Base-by-base conservation (phyloP, 2,797 vertebrate species). In the Taenioides sp. region DNA sequence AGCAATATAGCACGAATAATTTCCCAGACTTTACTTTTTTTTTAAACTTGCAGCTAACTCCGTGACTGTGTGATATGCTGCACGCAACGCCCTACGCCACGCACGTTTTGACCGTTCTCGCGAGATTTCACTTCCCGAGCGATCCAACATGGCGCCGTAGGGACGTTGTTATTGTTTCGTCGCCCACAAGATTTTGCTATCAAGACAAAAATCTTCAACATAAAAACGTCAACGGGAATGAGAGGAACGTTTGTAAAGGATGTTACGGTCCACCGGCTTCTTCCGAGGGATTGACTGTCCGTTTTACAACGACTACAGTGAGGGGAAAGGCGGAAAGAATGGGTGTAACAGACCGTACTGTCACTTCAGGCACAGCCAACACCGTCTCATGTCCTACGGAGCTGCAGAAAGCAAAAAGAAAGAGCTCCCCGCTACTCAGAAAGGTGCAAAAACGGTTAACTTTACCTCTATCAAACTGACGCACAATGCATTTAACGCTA, bases 221-320 rank as follows among this genome's bases (percentile, higher is more conserved):
- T 23, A 40, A 17, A 12, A 58, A 58, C 20, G 62, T 37, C 18
- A 64, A 65, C 1, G 63, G 93, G 91, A 76, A 94, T 92, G 93
- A 92, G 76, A 86, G 73, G 50, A 80, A 47, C 67, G 58, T 57
- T 72, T 43, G 78, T 86, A 70, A 75, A 95, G 65, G 80, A 98
- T 98, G 97, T 88, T 98, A 84, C 92, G 95, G 62, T 96, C 96
- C 90, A 98, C 96, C 80, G 96, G 96, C 65, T 99, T 97, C 88
- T 98, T 99, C 92, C 96, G 97, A 87, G 95, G 96, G 85, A 94
- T 98, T 89, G 96, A 98, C 84, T 99, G 97, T 76, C 97, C 97
- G 14, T 97, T 97, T 92, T 92, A 92, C 82, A 6, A 75, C 50
- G 91, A 93, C 27, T 69, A 76, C 72, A 57, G 55, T 84, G 90